These are phyloP conservation scores for Tangara arthus DNA, from an alignment of 2,797 vertebrate species.

Conservation along the genomic window DNA sequence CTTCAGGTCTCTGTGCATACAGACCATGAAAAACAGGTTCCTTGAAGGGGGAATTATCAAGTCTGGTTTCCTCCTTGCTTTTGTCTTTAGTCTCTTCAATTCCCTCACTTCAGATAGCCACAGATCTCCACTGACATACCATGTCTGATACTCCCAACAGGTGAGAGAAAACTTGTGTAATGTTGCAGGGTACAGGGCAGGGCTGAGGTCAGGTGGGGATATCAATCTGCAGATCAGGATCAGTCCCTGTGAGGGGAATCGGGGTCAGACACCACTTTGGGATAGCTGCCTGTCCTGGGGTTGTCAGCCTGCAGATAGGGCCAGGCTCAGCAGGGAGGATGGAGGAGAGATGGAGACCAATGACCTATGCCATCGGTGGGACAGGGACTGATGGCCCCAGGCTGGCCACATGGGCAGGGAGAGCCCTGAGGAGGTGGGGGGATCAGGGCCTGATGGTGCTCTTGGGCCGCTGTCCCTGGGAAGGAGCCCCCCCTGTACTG, in stretches of 20 bases:
- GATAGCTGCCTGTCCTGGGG: not conserved
- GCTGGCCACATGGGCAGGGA: not conserved
- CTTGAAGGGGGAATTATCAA: not conserved
- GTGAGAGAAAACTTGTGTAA: not conserved
- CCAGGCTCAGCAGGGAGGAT: not conserved
- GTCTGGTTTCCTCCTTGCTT: conserved; percentile 23
- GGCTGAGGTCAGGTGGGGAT: not conserved
- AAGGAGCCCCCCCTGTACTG: not conserved
- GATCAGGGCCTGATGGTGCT: not conserved
- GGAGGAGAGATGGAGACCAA: not conserved
- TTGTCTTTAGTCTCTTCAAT: not conserved
- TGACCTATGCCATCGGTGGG: not conserved
- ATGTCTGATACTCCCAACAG: not conserved
- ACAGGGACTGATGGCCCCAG: not conserved
- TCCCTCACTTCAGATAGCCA: not conserved
- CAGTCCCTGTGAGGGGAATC: not conserved
- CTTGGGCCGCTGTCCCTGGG: no score
- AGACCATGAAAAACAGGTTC: conserved; percentile 38
- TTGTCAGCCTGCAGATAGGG: not conserved
- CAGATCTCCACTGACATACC: not conserved
- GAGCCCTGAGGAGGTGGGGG: accelerated
- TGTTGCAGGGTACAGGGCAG: not conserved
- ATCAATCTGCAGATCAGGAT: not conserved
- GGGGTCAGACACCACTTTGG: not conserved
- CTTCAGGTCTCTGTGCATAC: not conserved